A percentile compares a stretch with the other conserved stretches of the same genome.
phyloP scores from a whole-genome alignment of 2,888 invertebrate genomes.

The Diarsia rubi region DNA sequence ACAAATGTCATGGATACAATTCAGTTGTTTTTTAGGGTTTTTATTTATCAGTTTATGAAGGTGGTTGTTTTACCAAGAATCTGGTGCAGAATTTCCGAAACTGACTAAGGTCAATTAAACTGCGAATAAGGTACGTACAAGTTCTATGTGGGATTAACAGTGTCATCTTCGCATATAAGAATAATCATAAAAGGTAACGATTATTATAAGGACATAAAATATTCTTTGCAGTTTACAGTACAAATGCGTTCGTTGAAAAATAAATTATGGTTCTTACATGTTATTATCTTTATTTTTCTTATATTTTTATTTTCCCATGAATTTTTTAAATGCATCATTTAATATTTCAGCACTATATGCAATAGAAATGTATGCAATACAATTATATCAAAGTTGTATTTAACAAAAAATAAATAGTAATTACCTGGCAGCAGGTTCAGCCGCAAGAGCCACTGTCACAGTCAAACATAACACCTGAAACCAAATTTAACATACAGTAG shows the following conservation, averaged over 20 bases:
- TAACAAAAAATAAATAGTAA: background rate
- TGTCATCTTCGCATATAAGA: background rate
- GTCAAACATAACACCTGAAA: constrained; percentile 82
- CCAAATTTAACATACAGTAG: constrained; percentile 36
- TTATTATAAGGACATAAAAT: background rate
- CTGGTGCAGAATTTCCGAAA: background rate
- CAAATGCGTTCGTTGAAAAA: background rate
- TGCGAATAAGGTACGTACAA: constrained; percentile 28
- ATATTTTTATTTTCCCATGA: no score
- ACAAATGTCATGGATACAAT: constrained; percentile 15
- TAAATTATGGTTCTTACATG: background rate
- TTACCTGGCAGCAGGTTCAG: constrained; percentile 73
- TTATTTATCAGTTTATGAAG: background rate
- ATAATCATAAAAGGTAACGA: background rate
- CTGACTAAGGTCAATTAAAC: background rate
- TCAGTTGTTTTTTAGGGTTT: background rate
- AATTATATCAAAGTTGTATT: background rate
- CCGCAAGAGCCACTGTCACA: constrained; percentile 81
- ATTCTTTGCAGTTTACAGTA: background rate
- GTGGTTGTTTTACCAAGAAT: background rate
- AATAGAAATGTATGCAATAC: background rate
- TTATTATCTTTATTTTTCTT: background rate
- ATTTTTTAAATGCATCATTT: background rate
- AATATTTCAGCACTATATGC: background rate
- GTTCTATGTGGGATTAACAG: background rate